These are phyloP conservation scores for Penelope pileata DNA, from an alignment of 2,113 vertebrate genomes.

Conservation along the genomic window DNA sequence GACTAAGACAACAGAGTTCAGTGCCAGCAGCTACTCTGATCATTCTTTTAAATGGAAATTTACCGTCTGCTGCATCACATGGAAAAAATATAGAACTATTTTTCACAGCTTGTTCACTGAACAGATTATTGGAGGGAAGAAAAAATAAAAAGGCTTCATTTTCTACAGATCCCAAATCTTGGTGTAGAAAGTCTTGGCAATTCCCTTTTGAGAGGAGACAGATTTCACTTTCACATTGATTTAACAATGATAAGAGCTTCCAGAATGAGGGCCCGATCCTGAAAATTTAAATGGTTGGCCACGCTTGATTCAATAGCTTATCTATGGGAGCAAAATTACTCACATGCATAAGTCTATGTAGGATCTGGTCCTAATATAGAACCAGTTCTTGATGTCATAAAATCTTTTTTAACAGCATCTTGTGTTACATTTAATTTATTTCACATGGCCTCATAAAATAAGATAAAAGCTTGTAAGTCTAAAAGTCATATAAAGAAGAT, in stretches of 20 bases:
- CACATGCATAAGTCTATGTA: slow-evolving; percentile 32
- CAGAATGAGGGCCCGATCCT: slow-evolving; percentile 68
- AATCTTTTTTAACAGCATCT: slow-evolving; percentile 81
- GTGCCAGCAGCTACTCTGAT: slow-evolving; percentile 83
- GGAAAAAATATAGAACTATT: slow-evolving; percentile 85
- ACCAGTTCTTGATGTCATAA: slow-evolving; percentile 77
- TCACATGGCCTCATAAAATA: slow-evolving; percentile 76
- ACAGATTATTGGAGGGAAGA: slow-evolving; percentile 83
- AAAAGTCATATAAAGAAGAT: slow-evolving; percentile 70
- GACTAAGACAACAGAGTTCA: slow-evolving; percentile 80
- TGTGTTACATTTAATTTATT: slow-evolving; percentile 81
- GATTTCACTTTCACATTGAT: slow-evolving; percentile 82
- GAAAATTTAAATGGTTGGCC: not conserved
- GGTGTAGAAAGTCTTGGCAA: slow-evolving; percentile 81
- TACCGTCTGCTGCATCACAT: slow-evolving; percentile 85
- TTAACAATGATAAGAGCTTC: slow-evolving; percentile 77
- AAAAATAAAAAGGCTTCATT: slow-evolving; percentile 80
- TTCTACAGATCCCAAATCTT: slow-evolving; percentile 81
- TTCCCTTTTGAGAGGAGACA: slow-evolving; percentile 80
- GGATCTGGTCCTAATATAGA: slow-evolving; percentile 78
- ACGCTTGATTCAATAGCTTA: slow-evolving; percentile 31
- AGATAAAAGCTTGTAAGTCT: slow-evolving; percentile 78
- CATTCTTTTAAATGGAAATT: slow-evolving; percentile 88
- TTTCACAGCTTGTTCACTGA: slow-evolving; percentile 88
- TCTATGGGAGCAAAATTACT: slow-evolving; percentile 35